Evolutionary conservation across 2,797 vertebrate genomes (phyloP).

Genomic region (Smutsia gigantea): DNA sequence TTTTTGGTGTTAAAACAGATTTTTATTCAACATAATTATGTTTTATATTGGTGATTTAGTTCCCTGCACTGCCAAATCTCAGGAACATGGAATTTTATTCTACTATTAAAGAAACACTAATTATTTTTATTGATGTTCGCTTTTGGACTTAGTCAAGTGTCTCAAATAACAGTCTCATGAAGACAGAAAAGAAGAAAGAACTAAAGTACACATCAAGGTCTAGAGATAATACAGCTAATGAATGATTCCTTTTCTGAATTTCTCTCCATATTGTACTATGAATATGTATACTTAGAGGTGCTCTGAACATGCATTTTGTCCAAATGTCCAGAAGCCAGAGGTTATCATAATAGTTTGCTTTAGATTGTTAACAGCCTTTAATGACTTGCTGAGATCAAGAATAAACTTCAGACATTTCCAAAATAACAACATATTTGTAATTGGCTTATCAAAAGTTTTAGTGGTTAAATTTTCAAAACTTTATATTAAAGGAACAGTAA

Average conservation of each 20-base stretch:
- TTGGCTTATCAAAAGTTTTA: not conserved
- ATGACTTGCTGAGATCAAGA: not conserved
- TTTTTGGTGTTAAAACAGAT: not conserved
- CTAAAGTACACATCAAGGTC: not conserved
- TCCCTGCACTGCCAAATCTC: not conserved
- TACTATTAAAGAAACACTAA: not conserved
- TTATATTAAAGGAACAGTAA: not conserved
- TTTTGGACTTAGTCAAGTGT: not conserved
- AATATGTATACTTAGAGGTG: not conserved
- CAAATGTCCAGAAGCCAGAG: not conserved
- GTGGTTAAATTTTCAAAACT: not conserved
- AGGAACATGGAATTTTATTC: not conserved
- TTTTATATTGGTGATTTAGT: not conserved
- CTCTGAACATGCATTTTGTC: not conserved
- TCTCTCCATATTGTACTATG: not conserved
- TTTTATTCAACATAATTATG: not conserved
- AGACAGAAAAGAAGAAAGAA: not conserved
- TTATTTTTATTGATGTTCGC: not conserved
- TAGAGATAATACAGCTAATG: not conserved
- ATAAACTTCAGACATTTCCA: not conserved
- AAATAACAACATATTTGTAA: not conserved
- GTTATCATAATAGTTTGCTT: not conserved
- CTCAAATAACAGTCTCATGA: not conserved
- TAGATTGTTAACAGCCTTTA: not conserved
- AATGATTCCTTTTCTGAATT: not conserved